Base-by-base conservation (phyloP, 2,888 invertebrate genomes). In the Quadroppia sp. region DNA sequence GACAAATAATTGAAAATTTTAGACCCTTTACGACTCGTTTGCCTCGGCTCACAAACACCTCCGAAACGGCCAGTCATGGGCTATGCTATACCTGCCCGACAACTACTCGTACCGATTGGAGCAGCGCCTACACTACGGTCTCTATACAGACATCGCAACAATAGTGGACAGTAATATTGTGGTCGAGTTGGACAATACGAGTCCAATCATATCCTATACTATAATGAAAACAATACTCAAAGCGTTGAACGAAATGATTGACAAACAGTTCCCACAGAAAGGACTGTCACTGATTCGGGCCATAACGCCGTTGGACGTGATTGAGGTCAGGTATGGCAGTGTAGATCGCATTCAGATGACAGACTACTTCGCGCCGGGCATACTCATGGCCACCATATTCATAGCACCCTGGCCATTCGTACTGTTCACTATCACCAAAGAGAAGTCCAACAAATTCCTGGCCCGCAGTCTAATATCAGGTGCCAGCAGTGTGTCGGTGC, bases 391-490 rank as follows among this genome's bases (percentile, higher is more conserved):
- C 20, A 50, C 50, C 7, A 50, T 50, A 17, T 50, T 50, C 50
- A 17, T 50, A 50, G 50, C 50, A n/a, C 50, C 50, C 7, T 50
- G 50, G 50, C 50, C 50, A n/a, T 50, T 50, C n/a, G 50, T 50
- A 7, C n/a, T 50, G 20, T 50, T 50, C 50, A 50, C n/a, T n/a
- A 50, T 50, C 17, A 50, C 50, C 6, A 50, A 50, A 6, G 50
- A 50, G 50, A 50, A 50, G 17, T 6, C 7, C 6, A 50, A 11
- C 17, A 50, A 50, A 17, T 50, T 50, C 20, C n/a, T 50, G 17
- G 50, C 50, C 50, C 50, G 50, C 4, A 50, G 50, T 50, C 50
- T 50, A 11, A 50, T 50, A 50, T 50, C 50, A 6, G 50, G 50
- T n/a, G 50, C 50, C 50, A 50, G 17, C 20, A 50, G 50, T 17